Evolutionary conservation across 2,113 vertebrate species (phyloP).

Genomic region (Trogon surrucura): DNA sequence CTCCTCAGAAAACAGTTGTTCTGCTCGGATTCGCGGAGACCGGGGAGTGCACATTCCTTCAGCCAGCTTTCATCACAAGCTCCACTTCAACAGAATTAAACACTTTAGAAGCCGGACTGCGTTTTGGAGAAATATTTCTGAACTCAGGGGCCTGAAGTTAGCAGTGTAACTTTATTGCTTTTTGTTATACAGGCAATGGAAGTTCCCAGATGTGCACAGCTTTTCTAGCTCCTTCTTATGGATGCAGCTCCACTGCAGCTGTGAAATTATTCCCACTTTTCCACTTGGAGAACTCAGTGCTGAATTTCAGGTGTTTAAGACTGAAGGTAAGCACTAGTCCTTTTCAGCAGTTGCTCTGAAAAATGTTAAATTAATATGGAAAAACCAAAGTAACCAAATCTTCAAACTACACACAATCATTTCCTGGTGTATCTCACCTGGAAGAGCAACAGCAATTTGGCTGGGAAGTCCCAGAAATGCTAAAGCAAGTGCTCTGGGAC

Average conservation of each 20-base stretch:
- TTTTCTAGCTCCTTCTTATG: background rate
- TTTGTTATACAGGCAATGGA: background rate
- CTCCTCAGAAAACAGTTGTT: background rate
- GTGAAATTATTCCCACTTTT: background rate
- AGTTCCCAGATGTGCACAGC: background rate
- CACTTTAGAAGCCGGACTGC: background rate
- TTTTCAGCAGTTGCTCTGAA: background rate
- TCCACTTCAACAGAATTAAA: background rate
- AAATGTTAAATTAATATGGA: slow-evolving; percentile 44
- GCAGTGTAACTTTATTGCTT: background rate
- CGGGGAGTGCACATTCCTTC: background rate
- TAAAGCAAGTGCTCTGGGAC: background rate
- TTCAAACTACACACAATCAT: background rate
- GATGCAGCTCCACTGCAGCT: background rate
- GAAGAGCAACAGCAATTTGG: background rate
- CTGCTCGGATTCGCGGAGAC: background rate
- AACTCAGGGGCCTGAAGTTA: background rate
- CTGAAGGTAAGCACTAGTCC: background rate
- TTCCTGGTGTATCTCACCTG: background rate
- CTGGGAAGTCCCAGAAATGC: background rate
- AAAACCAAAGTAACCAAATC: background rate
- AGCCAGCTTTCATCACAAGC: background rate
- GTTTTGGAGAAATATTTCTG: background rate
- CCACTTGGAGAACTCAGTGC: background rate
- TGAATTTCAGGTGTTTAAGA: background rate